Conservation (phyloP, 2,888 invertebrate genomes). For the Cantharis rustica region DNA sequence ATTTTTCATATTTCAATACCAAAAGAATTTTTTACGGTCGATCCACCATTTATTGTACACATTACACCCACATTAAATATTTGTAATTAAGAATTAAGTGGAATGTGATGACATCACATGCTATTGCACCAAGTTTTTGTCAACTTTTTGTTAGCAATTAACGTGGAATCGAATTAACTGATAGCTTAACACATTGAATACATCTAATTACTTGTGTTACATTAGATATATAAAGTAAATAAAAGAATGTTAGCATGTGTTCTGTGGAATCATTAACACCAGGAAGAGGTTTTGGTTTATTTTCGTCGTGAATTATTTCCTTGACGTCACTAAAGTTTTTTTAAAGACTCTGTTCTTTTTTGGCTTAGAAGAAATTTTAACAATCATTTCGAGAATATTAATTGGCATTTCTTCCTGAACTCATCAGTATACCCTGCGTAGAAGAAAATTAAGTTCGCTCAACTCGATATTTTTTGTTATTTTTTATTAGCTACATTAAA, state of each 20-base stretch:
- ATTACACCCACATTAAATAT: background rate
- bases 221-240: background rate
- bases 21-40: background rate
- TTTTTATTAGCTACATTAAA: background rate
- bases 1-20: background rate
- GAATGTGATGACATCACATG: background rate
- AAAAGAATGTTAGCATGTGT: background rate
- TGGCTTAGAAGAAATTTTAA: background rate
- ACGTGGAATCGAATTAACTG: background rate
- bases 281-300: conserved; percentile 3
- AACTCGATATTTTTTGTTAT: background rate
- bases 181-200: background rate
- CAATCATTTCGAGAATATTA: background rate
- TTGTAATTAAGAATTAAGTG: background rate
- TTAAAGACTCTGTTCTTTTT: background rate
- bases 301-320: background rate
- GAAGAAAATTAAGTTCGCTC: background rate
- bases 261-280: background rate
- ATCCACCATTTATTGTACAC: background rate
- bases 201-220: background rate
- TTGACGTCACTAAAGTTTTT: background rate
- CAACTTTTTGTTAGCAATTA: background rate
- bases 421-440: background rate
- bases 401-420: background rate
- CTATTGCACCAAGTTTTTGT: background rate